These are phyloP conservation scores for Cirrhinus molitorella DNA, from an alignment of 2,797 vertebrate genomes.

Conservation along the genomic window DNA sequence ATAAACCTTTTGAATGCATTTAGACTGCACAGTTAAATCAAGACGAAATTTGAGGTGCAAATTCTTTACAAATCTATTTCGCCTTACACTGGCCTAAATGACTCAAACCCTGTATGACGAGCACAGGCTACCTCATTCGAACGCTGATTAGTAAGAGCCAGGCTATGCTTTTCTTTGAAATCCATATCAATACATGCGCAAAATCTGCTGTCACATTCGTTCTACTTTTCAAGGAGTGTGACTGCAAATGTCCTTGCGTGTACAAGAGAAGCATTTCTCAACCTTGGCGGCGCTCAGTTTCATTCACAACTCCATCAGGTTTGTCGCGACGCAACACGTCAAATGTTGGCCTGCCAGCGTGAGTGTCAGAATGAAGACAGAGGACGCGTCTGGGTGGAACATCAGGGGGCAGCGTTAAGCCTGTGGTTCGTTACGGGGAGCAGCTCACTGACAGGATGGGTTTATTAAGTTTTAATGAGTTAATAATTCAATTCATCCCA, in stretches of 20 bases:
- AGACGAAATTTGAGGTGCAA: constrained; percentile 10
- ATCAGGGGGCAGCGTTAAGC: constrained; percentile 43
- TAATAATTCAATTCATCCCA: constrained; percentile 66
- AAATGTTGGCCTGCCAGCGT: constrained; percentile 45
- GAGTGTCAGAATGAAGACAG: constrained; percentile 55
- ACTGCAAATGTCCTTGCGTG: constrained; percentile 43
- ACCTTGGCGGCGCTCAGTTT: constrained; percentile 31
- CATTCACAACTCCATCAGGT: constrained; percentile 36
- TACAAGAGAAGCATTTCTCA: constrained; percentile 42
- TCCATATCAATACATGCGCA: constrained; percentile 54
- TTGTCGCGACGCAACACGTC: constrained; percentile 15
- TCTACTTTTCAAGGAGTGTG: constrained; percentile 29
- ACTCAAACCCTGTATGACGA: constrained; percentile 18
- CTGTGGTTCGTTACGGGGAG: constrained; percentile 46
- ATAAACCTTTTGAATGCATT: background rate
- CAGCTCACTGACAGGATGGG: constrained; percentile 51
- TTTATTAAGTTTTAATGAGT: constrained; percentile 68
- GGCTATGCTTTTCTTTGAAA: constrained; percentile 58
- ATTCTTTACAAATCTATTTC: constrained; percentile 34
- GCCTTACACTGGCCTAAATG: constrained; percentile 33
- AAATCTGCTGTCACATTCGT: constrained; percentile 24
- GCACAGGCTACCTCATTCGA: constrained; percentile 36
- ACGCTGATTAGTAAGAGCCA: constrained; percentile 49
- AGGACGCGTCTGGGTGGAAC: constrained; percentile 44
- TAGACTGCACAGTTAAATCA: background rate